Evolutionary conservation across 2,888 invertebrate genomes (phyloP).

Genomic region (Cepaea hortensis): DNA sequence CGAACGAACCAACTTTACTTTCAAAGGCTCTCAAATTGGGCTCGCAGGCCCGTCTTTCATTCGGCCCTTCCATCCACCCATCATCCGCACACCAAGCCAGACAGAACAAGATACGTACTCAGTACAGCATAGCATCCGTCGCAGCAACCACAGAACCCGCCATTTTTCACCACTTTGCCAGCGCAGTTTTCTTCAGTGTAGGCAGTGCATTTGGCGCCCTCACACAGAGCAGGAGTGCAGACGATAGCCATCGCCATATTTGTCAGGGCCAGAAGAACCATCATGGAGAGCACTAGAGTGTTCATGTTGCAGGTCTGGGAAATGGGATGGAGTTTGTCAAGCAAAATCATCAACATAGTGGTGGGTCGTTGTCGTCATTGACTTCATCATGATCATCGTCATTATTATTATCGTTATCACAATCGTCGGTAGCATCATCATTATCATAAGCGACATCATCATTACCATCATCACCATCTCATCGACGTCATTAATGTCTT

Average conservation of each 20-base stretch:
- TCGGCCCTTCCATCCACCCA: too few species aligned
- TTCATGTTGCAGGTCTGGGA: neutral
- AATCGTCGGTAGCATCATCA: too few species aligned
- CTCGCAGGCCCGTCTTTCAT: too few species aligned
- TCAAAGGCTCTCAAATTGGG: too few species aligned
- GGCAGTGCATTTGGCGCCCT: slow-evolving; percentile 12
- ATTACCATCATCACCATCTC: too few species aligned
- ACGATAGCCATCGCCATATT: slow-evolving; percentile 28
- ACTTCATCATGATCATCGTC: neutral
- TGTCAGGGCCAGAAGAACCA: neutral
- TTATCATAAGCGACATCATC: too few species aligned
- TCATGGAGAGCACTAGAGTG: neutral
- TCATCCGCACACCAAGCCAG: too few species aligned
- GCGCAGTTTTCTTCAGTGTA: slow-evolving; percentile 41
- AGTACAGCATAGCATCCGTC: neutral
- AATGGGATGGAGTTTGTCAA: neutral
- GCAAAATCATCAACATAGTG: too few species aligned
- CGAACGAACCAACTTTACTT: too few species aligned
- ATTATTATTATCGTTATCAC: too few species aligned
- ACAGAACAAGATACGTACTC: too few species aligned
- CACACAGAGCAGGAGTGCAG: slow-evolving; percentile 41
- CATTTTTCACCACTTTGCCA: slow-evolving; percentile 41
- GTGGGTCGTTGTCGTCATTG: neutral
- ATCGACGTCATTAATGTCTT: too few species aligned
- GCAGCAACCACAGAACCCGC: slow-evolving; percentile 51